Evolutionary conservation across 2,113 vertebrate species (phyloP), one percentile per base, ranked within the genome.

Genomic region (Seriola dumerili): DNA sequence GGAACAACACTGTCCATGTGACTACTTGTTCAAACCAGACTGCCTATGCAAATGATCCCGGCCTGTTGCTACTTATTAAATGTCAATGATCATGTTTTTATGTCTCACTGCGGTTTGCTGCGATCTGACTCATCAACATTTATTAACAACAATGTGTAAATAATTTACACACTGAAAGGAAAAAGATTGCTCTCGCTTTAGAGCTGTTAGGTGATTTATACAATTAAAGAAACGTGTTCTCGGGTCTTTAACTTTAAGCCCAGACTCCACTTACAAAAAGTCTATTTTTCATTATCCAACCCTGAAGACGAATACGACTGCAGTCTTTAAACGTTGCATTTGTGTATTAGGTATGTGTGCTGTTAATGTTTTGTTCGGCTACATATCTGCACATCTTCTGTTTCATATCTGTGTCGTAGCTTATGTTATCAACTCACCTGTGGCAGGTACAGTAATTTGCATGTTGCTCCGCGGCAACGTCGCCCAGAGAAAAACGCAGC

Each of bases 351-450:
- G 7, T 77, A 36, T n/a, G 3, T 38, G 4, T 42, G 11, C 1
- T 50, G 23, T 42, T 21, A 1, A 21, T 32, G 62, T 36, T 64
- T 55, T 2, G 62, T 65, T 64, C 74, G 55, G 65, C 34, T 5
- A 4, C 11, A n/a, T 8, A 44, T 16, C n/a, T 68, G 3, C 36
- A 1, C 1, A 6, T 40, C 13, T 7, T 40, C 17, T 16, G 4
- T 13, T 21, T 64, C 19, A 0, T 29, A 8, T 29, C 21, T 17
- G 42, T 36, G 2, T 4, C 5, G 21, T 4, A 71, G 16, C 17
- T 34, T 0, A 12, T 11, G 65, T 76, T 38, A 34, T 58, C 2
- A 7, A 69, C 93, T 93, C 85, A 92, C 93, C 91, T 94, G 91
- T 72, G 50, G 65, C 90, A 92, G 88, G 89, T 87, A 69, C 25